Evolutionary conservation across 2,113 vertebrate species (phyloP), one percentile per base, ranked within the genome.

Genomic region (Panthera tigris): DNA sequence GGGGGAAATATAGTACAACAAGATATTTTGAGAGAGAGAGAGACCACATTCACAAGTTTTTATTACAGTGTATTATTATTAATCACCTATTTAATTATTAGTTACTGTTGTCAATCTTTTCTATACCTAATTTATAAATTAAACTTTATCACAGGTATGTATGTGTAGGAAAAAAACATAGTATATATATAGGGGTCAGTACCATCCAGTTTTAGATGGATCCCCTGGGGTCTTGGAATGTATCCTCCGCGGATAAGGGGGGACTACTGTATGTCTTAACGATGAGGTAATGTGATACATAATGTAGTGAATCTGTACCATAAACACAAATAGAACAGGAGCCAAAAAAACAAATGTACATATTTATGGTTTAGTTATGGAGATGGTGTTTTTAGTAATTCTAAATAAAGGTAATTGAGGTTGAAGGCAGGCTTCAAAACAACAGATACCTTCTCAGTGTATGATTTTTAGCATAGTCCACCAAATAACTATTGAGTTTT

Each of bases 401-500:
- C 13, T 50, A 83, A 78, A 73, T 18, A 78, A 91, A 94, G 11
- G 4, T 94, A 88, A 57, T 4, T 13, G 25, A 82, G 5, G 8
- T n/a, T 68, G 27, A 92, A 74, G 3, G 19, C 4, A 27, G 36
- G 10, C 1, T 33, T 83, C 15, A 52, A 89, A 96, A 78, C 11
- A 86, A 65, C 7, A 96, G 27, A 85, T 36, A 27, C 2, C 5
- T 66, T 79, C n/a, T 81, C 66, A 79, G 21, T 92, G 52, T 79
- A 31, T 69, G 14, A 61, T 74, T 29, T 65, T 86, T 19, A 84
- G 18, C 48, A 12, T 8, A 81, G 55, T 83, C 27, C 50, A 94
- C 36, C 85, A 73, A 96, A 52, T 89, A 84, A 39, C 33, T 91
- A 7, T 31, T 81, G 63, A 69, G 13, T 65, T 90, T 86, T 96